A percentile compares a stretch with the other conserved stretches of the same genome.
These are phyloP conservation scores for Characodon lateralis DNA, from an alignment of 2,797 vertebrate genomes.

Conservation along the genomic window DNA sequence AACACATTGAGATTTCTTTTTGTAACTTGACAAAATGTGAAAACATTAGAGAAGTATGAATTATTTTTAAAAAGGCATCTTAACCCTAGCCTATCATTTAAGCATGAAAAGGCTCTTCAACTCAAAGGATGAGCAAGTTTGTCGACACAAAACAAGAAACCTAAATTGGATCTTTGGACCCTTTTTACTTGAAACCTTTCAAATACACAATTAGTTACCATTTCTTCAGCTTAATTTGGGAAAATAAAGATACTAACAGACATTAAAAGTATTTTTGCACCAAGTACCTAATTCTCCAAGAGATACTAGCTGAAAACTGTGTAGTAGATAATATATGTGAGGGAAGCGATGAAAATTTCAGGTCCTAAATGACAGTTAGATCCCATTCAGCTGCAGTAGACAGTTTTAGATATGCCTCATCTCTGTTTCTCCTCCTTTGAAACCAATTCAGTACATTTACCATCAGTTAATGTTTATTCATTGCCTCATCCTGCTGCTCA, in stretches of 20 bases:
- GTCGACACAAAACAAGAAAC: background rate
- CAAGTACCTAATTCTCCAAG: background rate
- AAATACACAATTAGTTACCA: background rate
- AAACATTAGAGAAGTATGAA: too few relatives aligned
- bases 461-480: constrained; percentile 47
- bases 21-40: background rate
- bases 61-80: background rate
- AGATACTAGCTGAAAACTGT: background rate
- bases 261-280: background rate
- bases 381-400: too few relatives aligned
- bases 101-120: too few relatives aligned
- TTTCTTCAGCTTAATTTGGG: too few relatives aligned
- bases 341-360: too few relatives aligned
- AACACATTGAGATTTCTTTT: background rate
- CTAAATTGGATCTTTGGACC: background rate
- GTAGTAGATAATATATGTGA: background rate
- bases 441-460: constrained; percentile 22
- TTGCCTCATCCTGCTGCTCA: constrained; percentile 16
- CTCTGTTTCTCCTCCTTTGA: too few relatives aligned
- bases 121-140: background rate
- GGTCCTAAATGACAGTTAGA: too few relatives aligned
- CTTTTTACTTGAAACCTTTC: background rate
- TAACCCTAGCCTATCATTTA: too few relatives aligned
- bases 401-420: too few relatives aligned
- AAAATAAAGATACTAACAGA: background rate